Base-by-base conservation (phyloP, 2,797 vertebrate genomes). In the Phoebastria nigripes region DNA sequence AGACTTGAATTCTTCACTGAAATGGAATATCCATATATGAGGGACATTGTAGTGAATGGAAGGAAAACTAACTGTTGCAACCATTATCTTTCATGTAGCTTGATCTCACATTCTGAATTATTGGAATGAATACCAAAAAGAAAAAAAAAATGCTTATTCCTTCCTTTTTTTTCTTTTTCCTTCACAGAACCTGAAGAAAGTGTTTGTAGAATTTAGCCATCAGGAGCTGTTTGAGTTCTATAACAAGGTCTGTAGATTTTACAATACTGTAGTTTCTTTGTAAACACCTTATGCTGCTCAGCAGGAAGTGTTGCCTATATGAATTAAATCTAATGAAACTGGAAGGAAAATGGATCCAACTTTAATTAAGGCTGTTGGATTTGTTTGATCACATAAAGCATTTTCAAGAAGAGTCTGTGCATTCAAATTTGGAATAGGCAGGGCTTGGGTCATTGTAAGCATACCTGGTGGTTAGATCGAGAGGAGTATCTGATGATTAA, bases 151-250 rank as follows among this genome's bases (percentile, higher is more conserved):
- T 81, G 51, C 29, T 95, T 80, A 95, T 73, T 90, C 33, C 6
- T 69, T 81, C 6, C 3, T 63, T 93, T 56, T 73, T 76, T 83
- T 29, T 86, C 74, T 90, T 81, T 92, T 74, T 97, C 71, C 56
- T 95, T 96, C 92, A 76, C 94, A 99, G 99, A 98, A 94, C 66
- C 91, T 98, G 93, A 98, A 99, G 97, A 99, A 99, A 91, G 97
- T 99, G 93, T 99, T 99, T 95, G 97, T 99, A 94, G 99, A 99
- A 97, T 99, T 99, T 92, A 99, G 92, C 97, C 99, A 99, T 96
- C 97, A 98, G 97, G 98, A 99, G 97, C 98, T 99, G 77, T 99
- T 99, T 97, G 98, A 99, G 62, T 99, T 99, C 98, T 99, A 99
- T 98, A 99, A 99, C 97, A 99, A 99, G 99, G 99, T 99, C 74